Conservation (phyloP, 2,797 vertebrate species). For the Phrynocephalus guinanensis region DNA sequence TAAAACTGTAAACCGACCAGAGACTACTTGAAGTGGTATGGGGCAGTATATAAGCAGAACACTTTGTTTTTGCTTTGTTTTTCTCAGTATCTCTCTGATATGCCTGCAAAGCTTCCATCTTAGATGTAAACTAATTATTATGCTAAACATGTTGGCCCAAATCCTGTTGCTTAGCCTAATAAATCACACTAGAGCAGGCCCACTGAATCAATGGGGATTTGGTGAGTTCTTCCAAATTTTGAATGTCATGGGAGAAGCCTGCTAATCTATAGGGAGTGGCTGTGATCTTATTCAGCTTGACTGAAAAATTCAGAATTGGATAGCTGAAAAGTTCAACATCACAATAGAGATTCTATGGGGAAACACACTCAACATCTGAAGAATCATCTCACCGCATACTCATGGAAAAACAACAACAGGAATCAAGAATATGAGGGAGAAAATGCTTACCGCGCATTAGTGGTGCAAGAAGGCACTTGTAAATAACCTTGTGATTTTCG, state of each 20-base stretch:
- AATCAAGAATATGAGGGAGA: background rate
- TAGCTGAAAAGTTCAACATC: background rate
- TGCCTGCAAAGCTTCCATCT: background rate
- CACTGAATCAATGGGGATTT: too few species aligned
- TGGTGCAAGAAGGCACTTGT: slow-evolving; percentile 80
- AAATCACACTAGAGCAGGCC: too few species aligned
- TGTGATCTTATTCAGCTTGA: background rate
- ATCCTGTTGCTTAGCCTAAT: too few species aligned
- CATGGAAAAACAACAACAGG: background rate
- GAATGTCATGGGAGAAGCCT: background rate
- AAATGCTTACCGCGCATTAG: slow-evolving; percentile 82
- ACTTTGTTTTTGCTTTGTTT: too few species aligned
- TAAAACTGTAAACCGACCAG: too few species aligned
- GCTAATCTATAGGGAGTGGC: background rate
- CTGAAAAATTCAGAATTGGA: background rate
- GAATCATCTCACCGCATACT: background rate
- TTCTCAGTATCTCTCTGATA: background rate
- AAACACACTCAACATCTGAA: background rate
- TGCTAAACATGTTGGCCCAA: background rate
- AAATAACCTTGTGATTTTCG: slow-evolving; percentile 77
- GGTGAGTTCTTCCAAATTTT: background rate
- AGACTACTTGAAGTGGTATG: too few species aligned
- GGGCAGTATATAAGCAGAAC: too few species aligned
- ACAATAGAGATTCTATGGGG: too few species aligned
- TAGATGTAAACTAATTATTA: background rate